Conservation (phyloP, 2,888 invertebrate genomes). For the Limnephilus auricula region DNA sequence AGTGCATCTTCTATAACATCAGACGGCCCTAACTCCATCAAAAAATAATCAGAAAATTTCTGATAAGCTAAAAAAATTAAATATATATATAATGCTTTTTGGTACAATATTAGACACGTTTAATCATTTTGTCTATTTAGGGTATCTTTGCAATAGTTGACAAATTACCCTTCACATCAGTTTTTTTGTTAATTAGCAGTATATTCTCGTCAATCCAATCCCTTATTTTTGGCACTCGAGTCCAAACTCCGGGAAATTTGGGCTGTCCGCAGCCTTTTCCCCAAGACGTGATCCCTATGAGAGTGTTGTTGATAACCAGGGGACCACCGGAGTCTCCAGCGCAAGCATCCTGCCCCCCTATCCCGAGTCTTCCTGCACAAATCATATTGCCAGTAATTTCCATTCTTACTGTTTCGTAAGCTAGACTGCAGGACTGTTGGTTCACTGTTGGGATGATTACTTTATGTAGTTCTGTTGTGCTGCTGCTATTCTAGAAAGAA, state of each 20-base stretch:
- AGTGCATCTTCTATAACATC: background rate
- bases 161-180: background rate
- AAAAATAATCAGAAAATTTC: too few relatives aligned
- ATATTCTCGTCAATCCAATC: slow-evolving; percentile 70
- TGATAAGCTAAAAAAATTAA: background rate
- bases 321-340: slow-evolving; percentile 82
- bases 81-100: background rate
- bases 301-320: slow-evolving; percentile 76
- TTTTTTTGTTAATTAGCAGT: background rate
- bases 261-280: slow-evolving; percentile 78
- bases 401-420: slow-evolving; percentile 71
- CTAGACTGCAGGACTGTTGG: slow-evolving; percentile 71
- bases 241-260: slow-evolving; percentile 78
- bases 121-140: background rate
- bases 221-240: slow-evolving; percentile 73
- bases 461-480: slow-evolving; percentile 71
- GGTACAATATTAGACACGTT: background rate
- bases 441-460: slow-evolving; percentile 73
- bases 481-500: background rate
- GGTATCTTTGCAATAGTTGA: background rate
- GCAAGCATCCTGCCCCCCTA: slow-evolving; percentile 73
- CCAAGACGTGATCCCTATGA: slow-evolving; percentile 74
- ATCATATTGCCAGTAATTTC: slow-evolving; percentile 72
- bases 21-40: too few relatives aligned
- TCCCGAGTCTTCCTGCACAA: slow-evolving; percentile 72